Percentiles rank a stretch among this genome's conserved stretches.
These are phyloP conservation scores for Rhopalosiphum nymphaeae DNA, from an alignment of 2,888 invertebrate genomes.

Conservation along the genomic window DNA sequence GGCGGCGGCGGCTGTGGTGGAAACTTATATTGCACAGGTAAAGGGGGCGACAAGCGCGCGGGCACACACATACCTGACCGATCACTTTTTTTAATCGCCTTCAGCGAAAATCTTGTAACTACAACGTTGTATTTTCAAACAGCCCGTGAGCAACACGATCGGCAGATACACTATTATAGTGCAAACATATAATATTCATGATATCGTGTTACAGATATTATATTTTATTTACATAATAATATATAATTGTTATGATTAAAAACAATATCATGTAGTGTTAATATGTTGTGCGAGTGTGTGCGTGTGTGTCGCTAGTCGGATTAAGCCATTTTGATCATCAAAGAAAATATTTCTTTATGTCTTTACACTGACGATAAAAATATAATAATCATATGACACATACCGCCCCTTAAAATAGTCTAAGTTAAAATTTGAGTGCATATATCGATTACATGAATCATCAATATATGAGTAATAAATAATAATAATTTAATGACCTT, in stretches of 20 bases:
- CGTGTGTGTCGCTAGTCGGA: not conserved
- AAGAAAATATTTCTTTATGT: not conserved
- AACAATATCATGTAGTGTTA: not conserved
- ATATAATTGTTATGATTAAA: not conserved
- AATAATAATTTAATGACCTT: not conserved
- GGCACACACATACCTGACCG: constrained; percentile 29
- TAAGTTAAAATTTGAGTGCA: not conserved
- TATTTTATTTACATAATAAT: not conserved
- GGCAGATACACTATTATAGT: not conserved
- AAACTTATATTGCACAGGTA: constrained; percentile 23
- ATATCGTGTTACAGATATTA: not conserved
- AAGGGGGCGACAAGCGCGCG: constrained; percentile 16
- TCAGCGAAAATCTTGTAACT: constrained; percentile 43
- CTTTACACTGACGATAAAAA: not conserved
- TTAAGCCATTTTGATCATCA: not conserved
- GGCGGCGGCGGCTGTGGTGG: constrained; percentile 3
- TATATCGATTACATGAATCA: not conserved
- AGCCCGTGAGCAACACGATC: constrained; percentile 4
- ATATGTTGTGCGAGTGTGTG: not conserved
- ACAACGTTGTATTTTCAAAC: constrained; percentile 25
- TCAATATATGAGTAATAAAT: too few species aligned
- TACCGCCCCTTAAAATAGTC: not conserved
- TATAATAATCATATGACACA: not conserved
- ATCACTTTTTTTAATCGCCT: constrained; percentile 58
- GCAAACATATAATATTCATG: not conserved